Base-by-base conservation (phyloP, 2,797 vertebrate species). In the Gephyroberyx darwinii region DNA sequence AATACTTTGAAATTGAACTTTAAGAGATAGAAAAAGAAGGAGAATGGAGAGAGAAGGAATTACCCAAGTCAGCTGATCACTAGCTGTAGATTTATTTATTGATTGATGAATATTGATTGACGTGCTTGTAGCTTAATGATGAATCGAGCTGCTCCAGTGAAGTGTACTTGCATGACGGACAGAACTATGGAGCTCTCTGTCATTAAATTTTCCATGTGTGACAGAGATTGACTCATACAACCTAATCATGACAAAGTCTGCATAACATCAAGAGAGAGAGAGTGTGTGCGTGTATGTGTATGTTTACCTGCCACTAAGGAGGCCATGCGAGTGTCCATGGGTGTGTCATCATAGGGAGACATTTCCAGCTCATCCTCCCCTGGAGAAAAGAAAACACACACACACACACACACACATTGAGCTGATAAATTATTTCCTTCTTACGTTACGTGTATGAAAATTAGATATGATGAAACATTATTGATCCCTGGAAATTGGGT, bases 321-420 rank as follows among this genome's bases (percentile, higher is more conserved):
- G 63, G 92, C 94, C 90, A 97, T 92, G 69, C 92, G 94, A 67
- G 90, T 90, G 77, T 98, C 94, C 72, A 92, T 90, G 69, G 93
- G 92, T 83, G 92, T 86, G 83, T 96, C 95, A 51, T 96, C 94
- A 74, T 98, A 98, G 0, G 97, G 97, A 74, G 96, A 97, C 9
- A 92, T 77, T 83, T 96, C 95, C 84, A 95, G 89, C 74, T 94
- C 94, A 53, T 96, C 94, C 78, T 96, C 94, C 84, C 92, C 96
- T 97, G 87, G 26, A 64, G 10, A 75, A 60, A 82, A 52, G 9
- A 9, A 48, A 26, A 50, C 4, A 51, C 8, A 35, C 60, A 63
- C 26, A 48, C 43, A 48, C 20, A 33, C 60, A 55, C 51, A 73
- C 13, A 64, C 0, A 67, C 5, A 62, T 56, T 35, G 9, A 39